phyloP scores from a whole-genome alignment of 2,888 invertebrate species.

The Pteria penguin region DNA sequence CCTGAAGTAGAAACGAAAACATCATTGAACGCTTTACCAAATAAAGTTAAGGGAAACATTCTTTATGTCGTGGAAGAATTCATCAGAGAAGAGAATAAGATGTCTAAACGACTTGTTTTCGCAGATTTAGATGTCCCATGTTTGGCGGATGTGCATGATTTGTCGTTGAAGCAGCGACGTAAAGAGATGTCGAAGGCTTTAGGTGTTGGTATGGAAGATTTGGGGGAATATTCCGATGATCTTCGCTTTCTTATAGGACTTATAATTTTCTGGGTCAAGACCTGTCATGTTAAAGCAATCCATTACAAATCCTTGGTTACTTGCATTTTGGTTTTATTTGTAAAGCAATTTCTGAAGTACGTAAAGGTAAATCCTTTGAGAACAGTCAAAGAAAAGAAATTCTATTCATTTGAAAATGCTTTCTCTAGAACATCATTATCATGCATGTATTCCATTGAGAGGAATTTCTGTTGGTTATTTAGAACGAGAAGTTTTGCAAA shows the following conservation, averaged over 20 bases:
- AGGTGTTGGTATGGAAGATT: neutral
- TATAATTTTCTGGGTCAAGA: neutral
- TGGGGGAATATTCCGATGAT: neutral
- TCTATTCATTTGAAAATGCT: neutral
- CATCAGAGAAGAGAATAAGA: neutral
- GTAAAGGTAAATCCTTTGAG: neutral
- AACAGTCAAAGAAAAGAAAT: neutral
- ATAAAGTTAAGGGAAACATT: too few relatives aligned
- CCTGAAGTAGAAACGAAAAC: neutral
- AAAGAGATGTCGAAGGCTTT: neutral
- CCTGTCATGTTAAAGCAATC: neutral
- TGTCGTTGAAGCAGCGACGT: neutral
- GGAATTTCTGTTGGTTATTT: neutral
- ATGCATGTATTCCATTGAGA: neutral
- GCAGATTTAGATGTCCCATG: neutral
- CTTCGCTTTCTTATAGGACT: neutral
- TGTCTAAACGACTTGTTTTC: neutral
- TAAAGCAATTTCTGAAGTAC: neutral
- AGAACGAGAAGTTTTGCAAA: neutral
- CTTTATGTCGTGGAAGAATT: neutral
- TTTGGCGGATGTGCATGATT: neutral
- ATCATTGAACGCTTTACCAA: neutral
- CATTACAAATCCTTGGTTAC: neutral
- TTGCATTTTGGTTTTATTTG: neutral
- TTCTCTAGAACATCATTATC: neutral